Conservation (phyloP, 2,113 vertebrate species). For the Dunckerocampus dactyliophorus region DNA sequence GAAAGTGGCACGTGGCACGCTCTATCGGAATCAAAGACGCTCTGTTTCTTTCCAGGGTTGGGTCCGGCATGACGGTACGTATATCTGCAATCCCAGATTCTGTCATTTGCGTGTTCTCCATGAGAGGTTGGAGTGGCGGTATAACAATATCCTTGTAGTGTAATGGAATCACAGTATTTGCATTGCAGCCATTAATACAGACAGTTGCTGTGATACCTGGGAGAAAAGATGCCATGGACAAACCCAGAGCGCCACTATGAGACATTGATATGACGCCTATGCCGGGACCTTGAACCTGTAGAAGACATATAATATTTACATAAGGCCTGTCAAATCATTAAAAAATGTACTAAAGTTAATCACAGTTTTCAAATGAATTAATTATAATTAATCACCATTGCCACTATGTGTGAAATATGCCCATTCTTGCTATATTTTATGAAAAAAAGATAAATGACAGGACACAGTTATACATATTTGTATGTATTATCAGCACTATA, state of each 20-base stretch:
- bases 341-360: too few relatives aligned
- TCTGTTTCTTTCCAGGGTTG: slow-evolving; percentile 56
- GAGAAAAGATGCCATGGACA: slow-evolving; percentile 83
- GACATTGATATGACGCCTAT: slow-evolving; percentile 84
- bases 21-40: slow-evolving; percentile 81
- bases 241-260: slow-evolving; percentile 80
- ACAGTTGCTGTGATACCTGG: slow-evolving; percentile 78
- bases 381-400: too few relatives aligned
- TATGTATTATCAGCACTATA: too few relatives aligned
- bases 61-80: slow-evolving; percentile 62
- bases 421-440: too few relatives aligned
- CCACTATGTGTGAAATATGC: too few relatives aligned
- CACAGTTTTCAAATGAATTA: too few relatives aligned
- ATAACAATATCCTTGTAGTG: slow-evolving; percentile 69
- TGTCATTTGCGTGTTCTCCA: slow-evolving; percentile 33
- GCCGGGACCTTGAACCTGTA: slow-evolving; percentile 72
- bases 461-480: too few relatives aligned
- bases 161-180: slow-evolving; percentile 67
- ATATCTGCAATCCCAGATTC: slow-evolving; percentile 72
- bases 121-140: slow-evolving; percentile 51
- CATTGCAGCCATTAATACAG: slow-evolving; percentile 78
- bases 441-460: too few relatives aligned
- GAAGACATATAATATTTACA: neutral
- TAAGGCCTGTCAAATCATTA: neutral
- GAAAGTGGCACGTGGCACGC: slow-evolving; percentile 76